A percentile compares a stretch with the other conserved stretches of the same genome.
These are phyloP conservation scores for Crossocerus cetratus DNA, from an alignment of 2,888 invertebrate genomes.

Conservation along the genomic window DNA sequence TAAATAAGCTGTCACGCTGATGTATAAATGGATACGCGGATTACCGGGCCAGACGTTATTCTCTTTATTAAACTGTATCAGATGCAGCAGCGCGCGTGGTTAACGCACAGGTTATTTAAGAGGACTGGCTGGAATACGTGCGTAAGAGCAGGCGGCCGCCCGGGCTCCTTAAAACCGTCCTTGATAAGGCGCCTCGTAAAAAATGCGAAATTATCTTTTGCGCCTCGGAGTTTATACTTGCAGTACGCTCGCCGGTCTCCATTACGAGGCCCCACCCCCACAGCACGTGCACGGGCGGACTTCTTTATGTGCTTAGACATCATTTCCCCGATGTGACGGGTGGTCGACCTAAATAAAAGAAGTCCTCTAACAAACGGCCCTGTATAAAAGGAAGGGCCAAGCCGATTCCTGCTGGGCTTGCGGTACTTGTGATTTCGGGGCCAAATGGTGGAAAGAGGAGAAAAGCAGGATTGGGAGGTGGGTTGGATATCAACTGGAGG, in stretches of 20 bases:
- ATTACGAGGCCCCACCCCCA: too few relatives aligned
- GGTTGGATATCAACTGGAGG: slow-evolving; percentile 10
- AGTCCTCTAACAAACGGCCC: too few relatives aligned
- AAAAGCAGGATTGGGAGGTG: too few relatives aligned
- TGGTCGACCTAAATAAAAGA: too few relatives aligned
- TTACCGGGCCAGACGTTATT: slow-evolving; percentile 30
- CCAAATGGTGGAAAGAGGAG: too few relatives aligned
- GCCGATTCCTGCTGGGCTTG: too few relatives aligned
- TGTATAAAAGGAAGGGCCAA: too few relatives aligned
- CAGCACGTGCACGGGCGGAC: too few relatives aligned
- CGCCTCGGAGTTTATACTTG: neutral
- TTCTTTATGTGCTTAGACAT: too few relatives aligned
- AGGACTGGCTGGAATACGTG: neutral
- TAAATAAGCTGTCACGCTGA: slow-evolving; percentile 26
- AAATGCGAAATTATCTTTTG: neutral
- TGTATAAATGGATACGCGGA: slow-evolving; percentile 9
- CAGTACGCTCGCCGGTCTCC: too few relatives aligned
- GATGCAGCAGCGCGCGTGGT: neutral
- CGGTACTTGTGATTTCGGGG: too few relatives aligned
- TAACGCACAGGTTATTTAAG: neutral
- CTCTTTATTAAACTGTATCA: slow-evolving; percentile 4
- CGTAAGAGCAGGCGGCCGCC: neutral
- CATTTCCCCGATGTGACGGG: too few relatives aligned
- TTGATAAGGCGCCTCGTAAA: slow-evolving; percentile 5
- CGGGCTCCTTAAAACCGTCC: neutral